Evolutionary conservation across 64 coral and sea anemone genomes (phyloP).

Genomic region (Acropora tenuis): DNA sequence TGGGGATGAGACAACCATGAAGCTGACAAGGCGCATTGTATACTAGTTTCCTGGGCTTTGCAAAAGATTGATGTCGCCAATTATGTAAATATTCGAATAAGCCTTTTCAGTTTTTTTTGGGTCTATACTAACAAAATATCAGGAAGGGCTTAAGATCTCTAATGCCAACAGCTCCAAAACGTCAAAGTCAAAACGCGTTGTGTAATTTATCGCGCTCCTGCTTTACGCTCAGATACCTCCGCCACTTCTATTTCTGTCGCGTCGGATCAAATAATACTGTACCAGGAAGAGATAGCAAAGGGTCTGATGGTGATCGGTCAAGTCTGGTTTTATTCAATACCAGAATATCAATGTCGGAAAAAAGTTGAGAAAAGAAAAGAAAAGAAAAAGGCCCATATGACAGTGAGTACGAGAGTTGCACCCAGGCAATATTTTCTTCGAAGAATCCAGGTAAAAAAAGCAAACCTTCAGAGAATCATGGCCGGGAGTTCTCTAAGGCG

Average conservation of each 20-base stretch:
- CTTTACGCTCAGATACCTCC: neutral
- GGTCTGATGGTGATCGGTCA: too few species aligned
- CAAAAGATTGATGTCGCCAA: neutral
- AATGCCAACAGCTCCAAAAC: neutral
- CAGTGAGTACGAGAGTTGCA: neutral
- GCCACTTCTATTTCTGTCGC: neutral
- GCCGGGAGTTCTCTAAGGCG: too few species aligned
- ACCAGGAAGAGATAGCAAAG: neutral
- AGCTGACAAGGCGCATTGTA: neutral
- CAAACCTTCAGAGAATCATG: too few species aligned
- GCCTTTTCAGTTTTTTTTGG: neutral
- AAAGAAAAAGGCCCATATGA: too few species aligned
- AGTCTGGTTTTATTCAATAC: neutral
- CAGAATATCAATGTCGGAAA: neutral
- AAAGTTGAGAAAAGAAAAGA: too few species aligned
- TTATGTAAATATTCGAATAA: neutral
- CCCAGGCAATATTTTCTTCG: neutral
- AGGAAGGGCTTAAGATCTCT: neutral
- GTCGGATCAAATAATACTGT: neutral
- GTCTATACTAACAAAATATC: neutral
- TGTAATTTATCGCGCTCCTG: neutral
- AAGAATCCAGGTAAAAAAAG: neutral
- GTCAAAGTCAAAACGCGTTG: neutral
- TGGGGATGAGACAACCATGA: neutral
- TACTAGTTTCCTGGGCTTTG: neutral